A percentile compares a stretch with the other conserved stretches of the same genome.
These are phyloP conservation scores for Procavia capensis DNA, from an alignment of 2,113 vertebrate species.

Conservation along the genomic window DNA sequence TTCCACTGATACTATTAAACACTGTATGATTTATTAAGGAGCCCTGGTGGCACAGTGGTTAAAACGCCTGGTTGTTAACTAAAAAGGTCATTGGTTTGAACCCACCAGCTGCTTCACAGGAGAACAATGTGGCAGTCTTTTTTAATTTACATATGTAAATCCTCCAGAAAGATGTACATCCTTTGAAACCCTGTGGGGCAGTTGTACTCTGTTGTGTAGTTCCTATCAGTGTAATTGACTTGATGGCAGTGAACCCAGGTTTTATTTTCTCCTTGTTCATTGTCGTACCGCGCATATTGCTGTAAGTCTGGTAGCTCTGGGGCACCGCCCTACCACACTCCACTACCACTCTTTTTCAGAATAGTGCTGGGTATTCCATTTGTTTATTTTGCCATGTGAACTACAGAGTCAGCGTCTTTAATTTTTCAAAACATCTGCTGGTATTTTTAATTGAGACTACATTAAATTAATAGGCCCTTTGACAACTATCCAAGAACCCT, in stretches of 20 bases:
- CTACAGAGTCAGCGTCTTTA: background rate
- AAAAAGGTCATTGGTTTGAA: too few species aligned
- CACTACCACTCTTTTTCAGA: background rate
- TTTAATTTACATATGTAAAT: too few species aligned
- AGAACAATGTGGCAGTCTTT: too few species aligned
- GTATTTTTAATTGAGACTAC: background rate
- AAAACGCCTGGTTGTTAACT: too few species aligned
- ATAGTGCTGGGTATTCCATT: background rate
- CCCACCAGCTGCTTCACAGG: too few species aligned
- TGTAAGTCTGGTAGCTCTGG: background rate
- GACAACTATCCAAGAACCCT: background rate
- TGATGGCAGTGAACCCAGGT: too few species aligned
- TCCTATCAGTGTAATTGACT: too few species aligned
- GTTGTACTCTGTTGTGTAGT: too few species aligned
- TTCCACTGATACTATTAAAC: background rate
- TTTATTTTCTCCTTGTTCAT: background rate
- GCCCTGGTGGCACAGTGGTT: too few species aligned
- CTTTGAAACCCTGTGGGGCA: too few species aligned
- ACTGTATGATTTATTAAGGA: background rate
- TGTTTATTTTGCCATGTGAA: background rate
- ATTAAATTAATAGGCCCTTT: conserved; percentile 26
- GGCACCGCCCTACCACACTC: background rate
- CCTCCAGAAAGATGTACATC: too few species aligned
- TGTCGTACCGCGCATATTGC: background rate
- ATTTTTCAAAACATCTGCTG: background rate